Evolutionary conservation across 2,888 invertebrate genomes (phyloP).

Genomic region (Microctonus brassicae): DNA sequence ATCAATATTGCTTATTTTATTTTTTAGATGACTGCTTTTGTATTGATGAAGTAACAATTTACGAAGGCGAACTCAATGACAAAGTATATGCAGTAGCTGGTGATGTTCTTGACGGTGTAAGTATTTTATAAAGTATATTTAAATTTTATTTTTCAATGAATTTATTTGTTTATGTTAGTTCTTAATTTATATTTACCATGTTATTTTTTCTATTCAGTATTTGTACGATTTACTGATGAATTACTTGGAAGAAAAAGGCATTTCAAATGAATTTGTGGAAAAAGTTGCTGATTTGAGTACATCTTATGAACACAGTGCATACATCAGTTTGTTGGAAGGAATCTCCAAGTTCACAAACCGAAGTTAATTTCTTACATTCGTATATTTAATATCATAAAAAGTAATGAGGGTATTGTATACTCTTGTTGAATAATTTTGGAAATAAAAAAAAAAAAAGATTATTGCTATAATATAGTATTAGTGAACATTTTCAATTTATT

Average conservation of each 20-base stretch:
- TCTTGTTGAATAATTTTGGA: constrained; percentile 6
- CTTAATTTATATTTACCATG: not conserved
- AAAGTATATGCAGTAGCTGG: constrained; percentile 92
- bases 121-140: constrained; percentile 59
- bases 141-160: not conserved
- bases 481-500: not conserved
- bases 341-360: constrained; percentile 87
- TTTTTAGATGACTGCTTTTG: constrained; percentile 87
- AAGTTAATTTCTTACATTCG: constrained; percentile 61
- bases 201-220: constrained; percentile 78
- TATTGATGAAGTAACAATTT: constrained; percentile 93
- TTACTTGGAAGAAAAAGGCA: constrained; percentile 94
- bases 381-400: not conserved
- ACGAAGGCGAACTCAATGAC: constrained; percentile 89
- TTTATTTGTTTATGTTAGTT: constrained; percentile 2
- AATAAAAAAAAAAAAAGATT: constrained; percentile 5
- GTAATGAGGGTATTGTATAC: not conserved
- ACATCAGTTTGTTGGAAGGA: constrained; percentile 88
- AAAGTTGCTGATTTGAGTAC: constrained; percentile 91
- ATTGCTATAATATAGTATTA: not conserved
- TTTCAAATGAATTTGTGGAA: constrained; percentile 92
- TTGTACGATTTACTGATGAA: constrained; percentile 96
- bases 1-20: not conserved
- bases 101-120: constrained; percentile 94
- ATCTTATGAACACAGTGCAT: constrained; percentile 91